Evolutionary conservation across 2,888 invertebrate species (phyloP), one percentile per base, ranked within the genome.

Genomic region (Pseudolycoriella hygida): DNA sequence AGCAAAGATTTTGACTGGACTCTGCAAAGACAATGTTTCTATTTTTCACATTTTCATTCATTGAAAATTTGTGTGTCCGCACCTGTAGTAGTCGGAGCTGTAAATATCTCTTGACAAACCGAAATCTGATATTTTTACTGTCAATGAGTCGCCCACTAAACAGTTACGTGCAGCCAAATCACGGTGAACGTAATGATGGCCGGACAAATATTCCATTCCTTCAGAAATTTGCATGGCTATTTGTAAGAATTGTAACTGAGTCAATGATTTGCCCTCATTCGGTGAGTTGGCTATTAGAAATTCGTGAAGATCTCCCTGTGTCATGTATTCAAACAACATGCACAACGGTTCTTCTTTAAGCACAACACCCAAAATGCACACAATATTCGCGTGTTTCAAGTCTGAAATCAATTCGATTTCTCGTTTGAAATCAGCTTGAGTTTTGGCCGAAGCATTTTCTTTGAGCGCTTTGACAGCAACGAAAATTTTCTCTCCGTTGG

Each of bases 321-420:
- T 84, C 94, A 97, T 96, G 60, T 89, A 93, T 63, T 98, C 97
- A 66, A 97, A 97, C 17, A 98, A 68, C 89, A 96, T 93, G 59
- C 92, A 92, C 61, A 86, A 74, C 0, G 93, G 92, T 57, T 89
- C 84, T 55, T 87, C 85, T 55, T 84, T 82, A 49, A 88, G 71
- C 47, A 89, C 85, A 8, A 93, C 90, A 0, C 94, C 96, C 47
- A 97, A 72, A 53, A 97, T 77, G 63, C 92, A 90, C 39, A 96
- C 89, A 55, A 98, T 90, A 62, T 97, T 94, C 1, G 89, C 87
- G 68, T 97, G 97, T 50, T 86, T 80, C 48, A 97, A 68, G 61
- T 94, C 92, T 0, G 90, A 87, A 71, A 96, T 92, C 45, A 93
- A 70, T 61, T 92, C 92, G 48, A 92, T 90, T 71, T 97, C 96